A percentile compares a stretch with the other conserved stretches of the same genome.
Conservation (phyloP, 2,113 vertebrate genomes). For the Nerophis ophidion region DNA sequence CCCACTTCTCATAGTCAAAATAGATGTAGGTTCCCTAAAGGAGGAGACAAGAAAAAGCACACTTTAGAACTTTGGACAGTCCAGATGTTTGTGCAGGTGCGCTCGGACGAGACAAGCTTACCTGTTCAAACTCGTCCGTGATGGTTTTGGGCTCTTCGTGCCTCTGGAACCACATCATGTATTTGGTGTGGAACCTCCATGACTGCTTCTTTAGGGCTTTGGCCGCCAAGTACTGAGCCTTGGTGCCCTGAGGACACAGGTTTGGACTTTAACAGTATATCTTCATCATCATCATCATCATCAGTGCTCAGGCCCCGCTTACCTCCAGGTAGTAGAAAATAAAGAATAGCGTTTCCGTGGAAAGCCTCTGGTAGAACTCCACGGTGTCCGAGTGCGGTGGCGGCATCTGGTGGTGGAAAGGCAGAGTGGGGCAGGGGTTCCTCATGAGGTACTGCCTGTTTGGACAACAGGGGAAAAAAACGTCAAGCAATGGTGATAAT, state of each 20-base stretch:
- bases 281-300: no score
- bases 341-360: slow-evolving; percentile 91
- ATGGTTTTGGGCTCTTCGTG: slow-evolving; percentile 96
- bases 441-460: slow-evolving; percentile 88
- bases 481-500: neutral
- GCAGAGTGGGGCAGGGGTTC: slow-evolving; percentile 87
- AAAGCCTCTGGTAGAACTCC: slow-evolving; percentile 93
- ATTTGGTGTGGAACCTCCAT: slow-evolving; percentile 95
- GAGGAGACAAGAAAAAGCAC: slow-evolving; percentile 3
- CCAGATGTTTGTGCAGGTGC: slow-evolving; percentile 75
- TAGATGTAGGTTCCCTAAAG: slow-evolving; percentile 92
- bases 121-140: slow-evolving; percentile 95
- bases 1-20: slow-evolving; percentile 96
- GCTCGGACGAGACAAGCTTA: slow-evolving; percentile 28
- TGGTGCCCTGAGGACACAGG: slow-evolving; percentile 76
- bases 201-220: slow-evolving; percentile 95
- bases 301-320: slow-evolving; percentile 3
- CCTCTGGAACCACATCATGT: slow-evolving; percentile 98
- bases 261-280: no score
- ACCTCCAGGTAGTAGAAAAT: slow-evolving; percentile 97
- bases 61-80: neutral
- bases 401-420: slow-evolving; percentile 90
- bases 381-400: slow-evolving; percentile 89
- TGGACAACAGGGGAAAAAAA: neutral
- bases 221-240: slow-evolving; percentile 92